Conservation (phyloP, 30 jellyfish, hydroid and myxozoan genomes). For the Turritopsis dohrnii region DNA sequence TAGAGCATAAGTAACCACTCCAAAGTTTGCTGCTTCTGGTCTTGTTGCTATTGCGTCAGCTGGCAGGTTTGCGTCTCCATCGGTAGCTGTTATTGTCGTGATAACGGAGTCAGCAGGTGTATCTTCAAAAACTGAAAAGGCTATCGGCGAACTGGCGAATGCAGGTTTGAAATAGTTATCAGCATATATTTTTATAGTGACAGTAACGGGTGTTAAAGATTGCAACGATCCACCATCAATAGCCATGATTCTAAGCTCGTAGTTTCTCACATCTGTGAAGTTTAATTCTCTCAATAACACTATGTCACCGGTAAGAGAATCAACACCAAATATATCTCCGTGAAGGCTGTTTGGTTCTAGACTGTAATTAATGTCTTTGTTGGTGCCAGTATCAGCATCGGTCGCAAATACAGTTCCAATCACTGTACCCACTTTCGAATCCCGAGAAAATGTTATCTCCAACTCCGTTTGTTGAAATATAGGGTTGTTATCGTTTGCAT, state of each 20-base stretch:
- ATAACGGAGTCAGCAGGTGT: not conserved
- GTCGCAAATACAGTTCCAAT: slow-evolving; percentile 44
- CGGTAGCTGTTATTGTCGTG: slow-evolving; percentile 17
- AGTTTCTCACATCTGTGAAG: slow-evolving; percentile 6
- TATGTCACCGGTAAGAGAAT: slow-evolving; percentile 18
- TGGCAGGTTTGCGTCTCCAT: slow-evolving; percentile 22
- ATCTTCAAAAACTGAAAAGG: slow-evolving; percentile 1
- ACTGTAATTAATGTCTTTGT: slow-evolving; percentile 48
- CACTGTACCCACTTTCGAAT: slow-evolving; percentile 40
- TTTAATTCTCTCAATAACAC: slow-evolving; percentile 11
- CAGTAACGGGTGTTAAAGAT: not conserved
- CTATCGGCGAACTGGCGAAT: not conserved
- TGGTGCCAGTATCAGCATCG: slow-evolving; percentile 63
- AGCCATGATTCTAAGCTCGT: slow-evolving; percentile 20
- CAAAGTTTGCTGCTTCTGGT: slow-evolving; percentile 38
- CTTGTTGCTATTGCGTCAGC: slow-evolving; percentile 18
- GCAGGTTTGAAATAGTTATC: slow-evolving; percentile 36
- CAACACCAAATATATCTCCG: slow-evolving; percentile 5
- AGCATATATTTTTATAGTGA: slow-evolving; percentile 23
- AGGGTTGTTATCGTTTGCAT: slow-evolving; percentile 82
- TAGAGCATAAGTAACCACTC: slow-evolving; percentile 10
- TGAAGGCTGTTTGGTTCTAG: slow-evolving; percentile 16
- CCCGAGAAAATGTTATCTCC: slow-evolving; percentile 28
- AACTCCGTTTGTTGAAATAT: slow-evolving; percentile 27
- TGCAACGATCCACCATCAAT: slow-evolving; percentile 23